A percentile compares a stretch with the other conserved stretches of the same genome.
These are phyloP conservation scores for Tyto alba DNA, from an alignment of 2,113 vertebrate species.

Conservation along the genomic window DNA sequence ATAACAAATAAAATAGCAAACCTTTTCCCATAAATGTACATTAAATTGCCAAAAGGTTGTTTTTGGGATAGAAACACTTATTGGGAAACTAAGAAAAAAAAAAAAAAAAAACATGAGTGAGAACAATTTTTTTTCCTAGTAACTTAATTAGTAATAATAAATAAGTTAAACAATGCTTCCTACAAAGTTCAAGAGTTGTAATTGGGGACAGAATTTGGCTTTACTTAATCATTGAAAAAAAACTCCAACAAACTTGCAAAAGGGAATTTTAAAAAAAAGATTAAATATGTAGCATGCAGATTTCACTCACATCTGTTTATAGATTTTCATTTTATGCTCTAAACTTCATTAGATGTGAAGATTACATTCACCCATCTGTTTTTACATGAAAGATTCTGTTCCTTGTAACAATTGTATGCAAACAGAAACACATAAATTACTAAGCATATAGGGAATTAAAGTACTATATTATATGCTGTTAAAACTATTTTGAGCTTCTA, in stretches of 20 bases:
- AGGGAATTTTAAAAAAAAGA: background rate
- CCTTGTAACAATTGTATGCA: background rate
- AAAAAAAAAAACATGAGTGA: background rate
- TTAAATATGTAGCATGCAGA: background rate
- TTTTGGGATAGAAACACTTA: background rate
- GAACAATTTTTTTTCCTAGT: background rate
- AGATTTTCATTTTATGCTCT: background rate
- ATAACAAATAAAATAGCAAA: background rate
- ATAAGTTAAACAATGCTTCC: background rate
- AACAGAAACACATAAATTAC: background rate
- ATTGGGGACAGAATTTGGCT: background rate
- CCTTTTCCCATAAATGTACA: background rate
- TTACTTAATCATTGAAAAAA: background rate
- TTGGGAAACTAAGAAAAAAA: background rate
- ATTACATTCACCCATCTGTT: slow-evolving; percentile 8
- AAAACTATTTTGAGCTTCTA: background rate
- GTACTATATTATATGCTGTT: background rate
- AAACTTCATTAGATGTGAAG: background rate
- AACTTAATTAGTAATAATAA: background rate
- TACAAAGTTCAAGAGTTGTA: background rate
- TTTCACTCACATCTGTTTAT: background rate
- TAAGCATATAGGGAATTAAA: background rate
- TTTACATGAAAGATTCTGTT: slow-evolving; percentile 8
- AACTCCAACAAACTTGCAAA: background rate
- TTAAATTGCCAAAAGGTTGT: background rate